Evolutionary conservation across 2,797 vertebrate genomes (phyloP).

Genomic region (Malacoraja senta): DNA sequence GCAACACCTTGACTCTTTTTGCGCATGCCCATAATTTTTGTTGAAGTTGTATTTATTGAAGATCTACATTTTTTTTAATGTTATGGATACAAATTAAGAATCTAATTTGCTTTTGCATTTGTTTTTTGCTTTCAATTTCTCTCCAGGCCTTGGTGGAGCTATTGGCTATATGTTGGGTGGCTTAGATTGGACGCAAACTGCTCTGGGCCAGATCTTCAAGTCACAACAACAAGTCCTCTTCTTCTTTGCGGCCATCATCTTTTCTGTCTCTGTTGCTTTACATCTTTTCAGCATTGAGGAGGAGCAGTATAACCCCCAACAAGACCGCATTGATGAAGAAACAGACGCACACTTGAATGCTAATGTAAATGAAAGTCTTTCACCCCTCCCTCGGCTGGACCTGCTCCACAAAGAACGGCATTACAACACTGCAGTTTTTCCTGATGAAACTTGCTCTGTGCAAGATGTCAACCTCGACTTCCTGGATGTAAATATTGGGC

Average conservation of each 20-base stretch:
- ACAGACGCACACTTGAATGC: constrained; percentile 54
- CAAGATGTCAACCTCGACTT: constrained; percentile 63
- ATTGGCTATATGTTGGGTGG: constrained; percentile 92
- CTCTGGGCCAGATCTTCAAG: constrained; percentile 73
- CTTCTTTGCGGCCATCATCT: constrained; percentile 83
- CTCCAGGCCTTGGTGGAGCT: constrained; percentile 82
- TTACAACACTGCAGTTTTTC: constrained; percentile 48
- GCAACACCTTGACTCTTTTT: neutral
- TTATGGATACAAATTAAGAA: neutral
- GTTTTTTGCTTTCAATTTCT: constrained; percentile 3
- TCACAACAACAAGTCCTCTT: constrained; percentile 94
- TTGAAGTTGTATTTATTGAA: constrained; percentile 2
- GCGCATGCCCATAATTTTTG: neutral
- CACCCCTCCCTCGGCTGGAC: constrained; percentile 54
- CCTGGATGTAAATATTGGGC: constrained; percentile 66
- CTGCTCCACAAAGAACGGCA: constrained; percentile 65
- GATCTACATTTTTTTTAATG: neutral
- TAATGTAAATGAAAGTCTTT: constrained; percentile 53
- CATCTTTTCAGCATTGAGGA: constrained; percentile 92
- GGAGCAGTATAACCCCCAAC: constrained; percentile 62
- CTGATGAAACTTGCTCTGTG: constrained; percentile 62
- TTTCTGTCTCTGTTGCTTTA: constrained; percentile 76
- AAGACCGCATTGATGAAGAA: constrained; percentile 57
- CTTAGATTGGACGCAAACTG: constrained; percentile 86
- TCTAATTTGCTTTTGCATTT: constrained; percentile 17